Conservation (phyloP, 2,113 vertebrate genomes). For the Odontesthes bonariensis region DNA sequence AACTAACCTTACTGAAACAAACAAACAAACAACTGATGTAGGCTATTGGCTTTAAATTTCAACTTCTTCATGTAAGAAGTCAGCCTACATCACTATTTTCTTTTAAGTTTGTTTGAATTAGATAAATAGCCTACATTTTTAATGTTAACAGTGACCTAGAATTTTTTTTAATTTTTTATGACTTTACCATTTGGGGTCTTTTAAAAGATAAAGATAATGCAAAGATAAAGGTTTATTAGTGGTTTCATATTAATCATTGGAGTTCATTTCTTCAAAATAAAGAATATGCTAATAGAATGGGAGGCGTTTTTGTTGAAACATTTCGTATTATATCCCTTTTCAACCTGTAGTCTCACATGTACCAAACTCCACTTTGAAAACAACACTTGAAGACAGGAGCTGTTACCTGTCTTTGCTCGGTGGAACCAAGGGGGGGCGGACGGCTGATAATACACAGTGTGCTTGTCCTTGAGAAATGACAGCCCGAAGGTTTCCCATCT, state of each 20-base stretch:
- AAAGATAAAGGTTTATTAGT: not conserved
- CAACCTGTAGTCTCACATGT: not conserved
- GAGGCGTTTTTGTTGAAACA: not conserved
- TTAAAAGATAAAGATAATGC: no score
- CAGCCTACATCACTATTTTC: not conserved
- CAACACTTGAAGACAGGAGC: constrained; percentile 4
- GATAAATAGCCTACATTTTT: not conserved
- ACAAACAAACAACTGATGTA: constrained; percentile 2
- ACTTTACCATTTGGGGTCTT: not conserved
- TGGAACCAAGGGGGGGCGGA: constrained; percentile 52
- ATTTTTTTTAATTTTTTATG: not conserved
- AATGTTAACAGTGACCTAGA: not conserved
- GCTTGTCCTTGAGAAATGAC: constrained; percentile 80
- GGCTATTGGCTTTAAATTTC: constrained; percentile 41
- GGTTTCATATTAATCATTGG: not conserved
- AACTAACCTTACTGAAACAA: constrained; percentile 35
- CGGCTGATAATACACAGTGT: constrained; percentile 47
- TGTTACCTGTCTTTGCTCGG: constrained; percentile 31
- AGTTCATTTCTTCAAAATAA: not conserved
- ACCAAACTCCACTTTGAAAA: constrained; percentile 10
- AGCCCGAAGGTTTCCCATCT: constrained; percentile 51
- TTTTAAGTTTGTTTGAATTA: not conserved
- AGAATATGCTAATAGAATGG: not conserved
- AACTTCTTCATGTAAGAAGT: not conserved
- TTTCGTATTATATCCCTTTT: not conserved